Conservation (phyloP, 30 jellyfish, hydroid and myxozoan genomes). For the Aurelia coerulea region DNA sequence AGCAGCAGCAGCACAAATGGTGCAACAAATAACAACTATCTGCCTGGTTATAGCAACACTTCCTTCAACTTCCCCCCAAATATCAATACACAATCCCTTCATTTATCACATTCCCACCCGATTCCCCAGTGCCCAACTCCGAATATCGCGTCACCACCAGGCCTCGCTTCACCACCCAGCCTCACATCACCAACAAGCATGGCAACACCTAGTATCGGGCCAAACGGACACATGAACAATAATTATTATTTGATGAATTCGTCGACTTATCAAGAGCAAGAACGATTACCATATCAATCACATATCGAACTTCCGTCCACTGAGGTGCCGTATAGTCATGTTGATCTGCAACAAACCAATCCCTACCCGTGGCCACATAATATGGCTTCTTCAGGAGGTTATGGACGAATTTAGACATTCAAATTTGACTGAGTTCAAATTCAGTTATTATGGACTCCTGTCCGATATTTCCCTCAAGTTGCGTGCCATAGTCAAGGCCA, state of each 20-base stretch:
- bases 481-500: too few species aligned
- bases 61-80: conserved; percentile 44
- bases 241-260: conserved; percentile 39
- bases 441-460: too few species aligned
- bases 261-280: conserved; percentile 36
- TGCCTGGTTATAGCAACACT: conserved; percentile 11
- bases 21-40: conserved; percentile 50
- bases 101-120: conserved; percentile 30
- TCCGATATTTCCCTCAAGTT: too few species aligned
- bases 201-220: background rate
- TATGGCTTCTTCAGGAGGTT: conserved; percentile 11
- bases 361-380: conserved; percentile 68
- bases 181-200: conserved; percentile 11
- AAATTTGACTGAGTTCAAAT: too few species aligned
- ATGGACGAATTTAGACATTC: conserved; percentile 41
- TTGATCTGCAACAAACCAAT: conserved; percentile 61
- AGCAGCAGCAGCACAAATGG: conserved; percentile 36
- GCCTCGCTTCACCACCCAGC: conserved; percentile 36
- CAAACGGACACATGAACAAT: conserved; percentile 17
- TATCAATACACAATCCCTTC: conserved; percentile 15
- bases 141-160: conserved; percentile 16
- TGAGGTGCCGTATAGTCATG: conserved; percentile 55
- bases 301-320: conserved; percentile 39
- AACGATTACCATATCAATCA: conserved; percentile 26
- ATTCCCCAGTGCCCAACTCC: conserved; percentile 27